These are phyloP conservation scores for Nicator chloris DNA, from an alignment of 2,113 vertebrate genomes.

Conservation along the genomic window DNA sequence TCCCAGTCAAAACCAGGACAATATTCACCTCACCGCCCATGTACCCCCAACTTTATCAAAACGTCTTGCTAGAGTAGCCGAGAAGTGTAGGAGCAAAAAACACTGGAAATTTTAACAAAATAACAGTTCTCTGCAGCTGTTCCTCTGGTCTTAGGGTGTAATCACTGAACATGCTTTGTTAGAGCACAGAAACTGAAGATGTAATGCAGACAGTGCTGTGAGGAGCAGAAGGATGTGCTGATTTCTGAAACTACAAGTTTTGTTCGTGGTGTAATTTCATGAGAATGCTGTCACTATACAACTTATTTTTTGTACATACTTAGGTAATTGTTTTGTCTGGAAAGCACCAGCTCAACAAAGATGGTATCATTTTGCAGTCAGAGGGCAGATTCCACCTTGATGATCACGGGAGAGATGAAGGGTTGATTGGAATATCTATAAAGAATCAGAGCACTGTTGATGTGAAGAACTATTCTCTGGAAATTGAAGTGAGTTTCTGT, in stretches of 20 bases:
- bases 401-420: neutral
- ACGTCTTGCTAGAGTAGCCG: neutral
- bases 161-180: neutral
- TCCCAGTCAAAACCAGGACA: neutral
- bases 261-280: neutral
- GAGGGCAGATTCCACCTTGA: constrained; percentile 69
- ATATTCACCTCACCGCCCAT: neutral
- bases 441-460: constrained; percentile 70
- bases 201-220: neutral
- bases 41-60: neutral
- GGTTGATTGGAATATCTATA: constrained; percentile 66
- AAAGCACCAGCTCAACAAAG: constrained; percentile 75
- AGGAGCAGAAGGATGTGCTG: neutral
- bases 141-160: neutral
- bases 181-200: neutral
- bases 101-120: neutral
- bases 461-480: constrained; percentile 75
- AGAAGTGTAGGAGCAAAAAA: neutral
- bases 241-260: neutral
- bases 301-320: neutral
- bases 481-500: constrained; percentile 71
- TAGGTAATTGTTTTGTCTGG: constrained; percentile 79
- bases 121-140: neutral
- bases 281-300: neutral
- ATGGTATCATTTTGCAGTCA: constrained; percentile 72